These are phyloP conservation scores for Eudyptes chrysolophus DNA, from an alignment of 2,113 vertebrate genomes.

Conservation along the genomic window DNA sequence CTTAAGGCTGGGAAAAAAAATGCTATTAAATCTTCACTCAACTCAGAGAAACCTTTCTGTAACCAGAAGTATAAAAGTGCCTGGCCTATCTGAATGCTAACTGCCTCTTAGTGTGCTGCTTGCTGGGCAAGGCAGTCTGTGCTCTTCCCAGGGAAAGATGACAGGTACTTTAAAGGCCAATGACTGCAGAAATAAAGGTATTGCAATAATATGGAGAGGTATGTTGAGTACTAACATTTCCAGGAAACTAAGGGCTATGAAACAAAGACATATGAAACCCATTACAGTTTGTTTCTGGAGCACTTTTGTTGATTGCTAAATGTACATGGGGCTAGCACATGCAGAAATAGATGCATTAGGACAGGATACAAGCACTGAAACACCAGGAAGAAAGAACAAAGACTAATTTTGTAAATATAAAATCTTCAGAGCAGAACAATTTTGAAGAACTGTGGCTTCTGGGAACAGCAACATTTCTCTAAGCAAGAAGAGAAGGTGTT, in stretches of 20 bases:
- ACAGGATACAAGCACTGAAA: background rate
- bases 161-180: background rate
- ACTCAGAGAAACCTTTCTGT: background rate
- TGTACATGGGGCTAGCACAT: background rate
- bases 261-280: background rate
- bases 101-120: background rate
- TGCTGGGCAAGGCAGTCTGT: background rate
- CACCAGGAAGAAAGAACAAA: background rate
- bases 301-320: background rate
- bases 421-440: background rate
- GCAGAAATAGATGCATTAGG: background rate
- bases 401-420: background rate
- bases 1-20: background rate
- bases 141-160: background rate
- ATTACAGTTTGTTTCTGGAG: background rate
- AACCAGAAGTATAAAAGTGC: background rate
- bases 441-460: background rate
- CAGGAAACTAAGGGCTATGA: background rate
- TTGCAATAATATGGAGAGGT: background rate
- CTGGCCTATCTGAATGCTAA: background rate
- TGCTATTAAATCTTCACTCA: background rate
- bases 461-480: background rate
- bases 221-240: background rate
- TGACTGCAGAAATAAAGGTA: background rate
- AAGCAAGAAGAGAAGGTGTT: background rate